Conservation (phyloP, 1,140 invertebrate species). For the Eufriesea mexicana region DNA sequence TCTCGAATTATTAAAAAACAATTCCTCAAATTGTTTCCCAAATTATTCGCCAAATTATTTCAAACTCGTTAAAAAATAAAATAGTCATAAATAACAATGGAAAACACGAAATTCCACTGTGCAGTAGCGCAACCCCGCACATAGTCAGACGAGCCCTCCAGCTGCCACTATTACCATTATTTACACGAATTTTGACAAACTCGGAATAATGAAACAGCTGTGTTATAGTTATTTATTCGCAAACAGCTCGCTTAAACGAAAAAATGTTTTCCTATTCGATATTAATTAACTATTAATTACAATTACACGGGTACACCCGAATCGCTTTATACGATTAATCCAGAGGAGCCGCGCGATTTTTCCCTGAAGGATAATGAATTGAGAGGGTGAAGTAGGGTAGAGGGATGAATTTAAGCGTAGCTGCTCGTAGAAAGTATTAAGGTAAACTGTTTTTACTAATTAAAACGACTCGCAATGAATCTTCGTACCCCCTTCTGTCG, state of each 20-base stretch:
- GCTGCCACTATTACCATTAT: background rate
- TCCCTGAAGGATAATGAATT: background rate
- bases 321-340: background rate
- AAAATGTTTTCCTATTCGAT: background rate
- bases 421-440: background rate
- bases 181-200: background rate
- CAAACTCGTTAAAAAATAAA: background rate
- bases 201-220: background rate
- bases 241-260: background rate
- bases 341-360: too few relatives aligned
- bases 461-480: background rate
- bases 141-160: background rate
- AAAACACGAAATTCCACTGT: background rate
- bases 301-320: background rate
- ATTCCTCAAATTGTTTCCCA: too few relatives aligned
- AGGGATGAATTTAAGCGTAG: background rate
- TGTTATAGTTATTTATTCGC: background rate
- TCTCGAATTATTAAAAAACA: too few relatives aligned
- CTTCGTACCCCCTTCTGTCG: too few relatives aligned
- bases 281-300: background rate
- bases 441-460: conserved; percentile 1
- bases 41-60: too few relatives aligned
- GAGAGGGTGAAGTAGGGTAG: background rate
- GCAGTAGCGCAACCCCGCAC: background rate
- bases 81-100: background rate